A percentile compares a stretch with the other conserved stretches of the same genome.
Conservation (phyloP, 1,140 invertebrate genomes). For the Armadillidium nasatum region DNA sequence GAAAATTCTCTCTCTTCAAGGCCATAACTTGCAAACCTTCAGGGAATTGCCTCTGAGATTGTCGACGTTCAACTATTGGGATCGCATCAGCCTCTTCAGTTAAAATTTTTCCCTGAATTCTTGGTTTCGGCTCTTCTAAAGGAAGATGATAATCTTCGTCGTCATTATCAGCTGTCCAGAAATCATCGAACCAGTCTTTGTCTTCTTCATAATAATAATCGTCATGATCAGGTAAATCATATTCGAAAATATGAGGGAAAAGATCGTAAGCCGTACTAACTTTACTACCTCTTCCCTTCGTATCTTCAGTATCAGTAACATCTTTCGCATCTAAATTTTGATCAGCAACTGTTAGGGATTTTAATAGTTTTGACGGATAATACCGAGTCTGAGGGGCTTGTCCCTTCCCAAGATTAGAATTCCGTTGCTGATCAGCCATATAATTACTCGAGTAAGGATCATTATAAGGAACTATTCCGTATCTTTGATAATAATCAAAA, state of each 20-base stretch:
- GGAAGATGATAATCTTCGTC: neutral
- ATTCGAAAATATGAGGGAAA: constrained; percentile 41
- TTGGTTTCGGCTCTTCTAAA: constrained; percentile 10
- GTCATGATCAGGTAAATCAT: constrained; percentile 37
- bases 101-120: constrained; percentile 17
- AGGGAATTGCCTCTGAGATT: constrained; percentile 10
- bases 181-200: constrained; percentile 27
- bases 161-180: constrained; percentile 7
- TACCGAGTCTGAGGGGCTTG: neutral
- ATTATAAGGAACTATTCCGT: no score
- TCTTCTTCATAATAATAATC: constrained; percentile 43
- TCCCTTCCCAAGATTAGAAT: no score
- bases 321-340: no score
- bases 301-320: neutral
- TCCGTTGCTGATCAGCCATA: no score
- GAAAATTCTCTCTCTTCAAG: constrained; percentile 33
- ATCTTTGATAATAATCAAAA: no score
- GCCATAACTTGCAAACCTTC: constrained; percentile 28
- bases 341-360: constrained; percentile 29
- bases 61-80: neutral
- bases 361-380: constrained; percentile 30
- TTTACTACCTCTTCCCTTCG: neutral
- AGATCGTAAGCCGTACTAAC: constrained; percentile 31
- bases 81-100: constrained; percentile 1
- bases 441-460: no score